Conservation (phyloP, 2,797 vertebrate species). For the Chaetophractus vellerosus region DNA sequence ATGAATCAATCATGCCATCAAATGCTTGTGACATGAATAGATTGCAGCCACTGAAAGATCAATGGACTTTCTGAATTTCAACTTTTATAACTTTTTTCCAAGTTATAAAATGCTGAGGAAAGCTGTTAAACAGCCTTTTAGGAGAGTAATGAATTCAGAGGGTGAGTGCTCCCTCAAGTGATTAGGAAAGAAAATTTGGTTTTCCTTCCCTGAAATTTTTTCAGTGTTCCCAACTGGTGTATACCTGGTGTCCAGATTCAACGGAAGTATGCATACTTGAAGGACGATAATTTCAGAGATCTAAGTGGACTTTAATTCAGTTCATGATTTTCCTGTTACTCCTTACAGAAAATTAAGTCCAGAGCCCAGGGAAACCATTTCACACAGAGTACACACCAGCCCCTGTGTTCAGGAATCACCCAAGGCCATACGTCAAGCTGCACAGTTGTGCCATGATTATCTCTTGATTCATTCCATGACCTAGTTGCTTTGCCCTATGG, state of each 20-base stretch:
- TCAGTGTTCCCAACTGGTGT: not conserved
- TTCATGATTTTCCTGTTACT: not conserved
- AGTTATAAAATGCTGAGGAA: not conserved
- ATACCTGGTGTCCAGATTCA: not conserved
- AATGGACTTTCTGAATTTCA: not conserved
- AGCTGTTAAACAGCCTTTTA: too few species aligned
- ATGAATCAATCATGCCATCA: not conserved
- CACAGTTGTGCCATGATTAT: not conserved
- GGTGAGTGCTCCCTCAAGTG: not conserved
- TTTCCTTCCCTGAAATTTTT: not conserved
- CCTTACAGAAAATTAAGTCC: not conserved
- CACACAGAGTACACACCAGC: not conserved
- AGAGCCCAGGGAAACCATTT: not conserved
- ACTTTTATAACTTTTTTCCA: not conserved
- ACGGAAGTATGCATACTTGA: fast-evolving
- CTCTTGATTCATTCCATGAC: not conserved
- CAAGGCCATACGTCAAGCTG: not conserved
- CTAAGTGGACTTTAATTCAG: not conserved
- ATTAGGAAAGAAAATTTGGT: not conserved
- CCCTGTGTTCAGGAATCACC: not conserved
- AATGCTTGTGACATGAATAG: not conserved
- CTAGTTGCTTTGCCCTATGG: not conserved
- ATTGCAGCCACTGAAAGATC: not conserved
- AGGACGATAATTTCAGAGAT: not conserved
- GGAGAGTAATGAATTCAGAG: too few species aligned